Evolutionary conservation across 2,797 vertebrate genomes (phyloP).

Genomic region (Phoeniculus purpureus): DNA sequence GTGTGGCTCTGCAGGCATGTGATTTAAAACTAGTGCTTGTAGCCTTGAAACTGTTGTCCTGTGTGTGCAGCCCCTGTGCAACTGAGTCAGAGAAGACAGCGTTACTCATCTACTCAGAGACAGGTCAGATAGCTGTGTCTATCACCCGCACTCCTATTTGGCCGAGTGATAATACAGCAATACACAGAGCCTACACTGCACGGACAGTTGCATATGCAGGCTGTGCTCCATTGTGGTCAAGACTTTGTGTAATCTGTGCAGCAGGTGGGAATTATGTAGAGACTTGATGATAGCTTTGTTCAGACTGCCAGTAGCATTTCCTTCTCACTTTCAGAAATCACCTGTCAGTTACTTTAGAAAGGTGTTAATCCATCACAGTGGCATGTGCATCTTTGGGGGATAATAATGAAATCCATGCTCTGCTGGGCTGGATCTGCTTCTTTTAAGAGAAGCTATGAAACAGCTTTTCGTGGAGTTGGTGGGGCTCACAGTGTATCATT

Average conservation of each 20-base stretch:
- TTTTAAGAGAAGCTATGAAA: neutral
- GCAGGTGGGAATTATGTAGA: neutral
- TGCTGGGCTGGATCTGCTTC: neutral
- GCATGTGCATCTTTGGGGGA: rapidly evolving
- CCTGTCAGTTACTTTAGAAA: neutral
- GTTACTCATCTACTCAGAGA: neutral
- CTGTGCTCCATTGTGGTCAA: neutral
- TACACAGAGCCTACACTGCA: neutral
- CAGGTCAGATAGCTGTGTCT: neutral
- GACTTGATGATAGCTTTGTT: neutral
- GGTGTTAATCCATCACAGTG: neutral
- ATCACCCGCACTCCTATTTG: neutral
- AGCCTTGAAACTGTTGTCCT: neutral
- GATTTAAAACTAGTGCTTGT: neutral
- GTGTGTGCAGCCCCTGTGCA: neutral
- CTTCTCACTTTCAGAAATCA: neutral
- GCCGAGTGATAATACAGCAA: neutral
- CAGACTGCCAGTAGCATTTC: neutral
- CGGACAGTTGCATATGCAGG: neutral
- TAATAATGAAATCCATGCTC: neutral
- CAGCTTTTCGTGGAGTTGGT: neutral
- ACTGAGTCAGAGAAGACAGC: neutral
- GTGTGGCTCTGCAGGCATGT: neutral
- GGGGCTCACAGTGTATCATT: neutral
- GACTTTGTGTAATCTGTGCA: neutral